Percentiles rank a stretch among this genome's conserved stretches.
phyloP scores from a whole-genome alignment of 2,113 vertebrate genomes.

The Zapornia atra region DNA sequence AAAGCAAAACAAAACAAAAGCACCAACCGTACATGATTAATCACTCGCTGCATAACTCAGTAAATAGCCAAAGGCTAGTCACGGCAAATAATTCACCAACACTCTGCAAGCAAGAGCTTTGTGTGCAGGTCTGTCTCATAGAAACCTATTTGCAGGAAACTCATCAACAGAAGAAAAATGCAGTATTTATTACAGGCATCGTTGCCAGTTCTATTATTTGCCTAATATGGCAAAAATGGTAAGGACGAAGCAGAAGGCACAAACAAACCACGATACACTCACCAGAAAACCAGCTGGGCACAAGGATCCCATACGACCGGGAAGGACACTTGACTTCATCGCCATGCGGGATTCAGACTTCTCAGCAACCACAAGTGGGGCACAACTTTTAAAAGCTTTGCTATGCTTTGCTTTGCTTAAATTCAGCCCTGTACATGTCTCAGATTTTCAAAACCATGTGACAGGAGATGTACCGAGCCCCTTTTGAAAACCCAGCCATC shows the following conservation, averaged over 20 bases:
- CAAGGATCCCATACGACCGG: background rate
- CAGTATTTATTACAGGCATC: background rate
- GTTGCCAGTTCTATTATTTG: background rate
- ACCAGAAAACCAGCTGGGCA: background rate
- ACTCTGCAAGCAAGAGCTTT: background rate
- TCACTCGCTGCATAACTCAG: background rate
- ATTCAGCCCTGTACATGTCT: background rate
- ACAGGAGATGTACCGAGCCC: background rate
- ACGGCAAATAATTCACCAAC: background rate
- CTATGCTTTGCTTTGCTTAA: background rate
- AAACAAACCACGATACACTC: background rate
- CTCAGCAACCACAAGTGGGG: background rate
- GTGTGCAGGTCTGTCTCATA: background rate
- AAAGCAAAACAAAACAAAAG: constrained; percentile 38
- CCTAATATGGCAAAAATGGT: background rate
- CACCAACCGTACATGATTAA: background rate
- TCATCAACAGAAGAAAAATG: background rate
- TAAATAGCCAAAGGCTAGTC: background rate
- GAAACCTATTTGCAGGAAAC: constrained; percentile 21
- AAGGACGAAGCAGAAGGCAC: background rate
- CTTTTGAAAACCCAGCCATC: background rate
- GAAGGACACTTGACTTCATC: background rate
- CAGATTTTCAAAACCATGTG: background rate
- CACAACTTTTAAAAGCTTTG: background rate
- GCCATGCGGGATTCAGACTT: background rate